Base-by-base conservation (phyloP, 2,888 invertebrate genomes). In the Tinea pellionella region DNA sequence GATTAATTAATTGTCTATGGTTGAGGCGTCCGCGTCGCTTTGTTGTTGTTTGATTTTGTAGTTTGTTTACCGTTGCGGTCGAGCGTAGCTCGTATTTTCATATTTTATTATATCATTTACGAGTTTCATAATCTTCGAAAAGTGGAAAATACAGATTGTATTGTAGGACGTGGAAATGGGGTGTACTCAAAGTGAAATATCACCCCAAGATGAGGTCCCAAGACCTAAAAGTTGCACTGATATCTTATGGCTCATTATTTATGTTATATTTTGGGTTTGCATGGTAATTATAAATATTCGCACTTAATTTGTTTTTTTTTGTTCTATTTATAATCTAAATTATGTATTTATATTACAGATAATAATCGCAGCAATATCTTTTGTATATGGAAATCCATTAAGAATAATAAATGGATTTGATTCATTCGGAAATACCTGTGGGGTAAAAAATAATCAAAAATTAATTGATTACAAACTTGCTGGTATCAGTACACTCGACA, bases 351-450 rank as follows among this genome's bases (percentile, higher is more conserved):
- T 62, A 64, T 47, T 73, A 61, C 77, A 94, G 95, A 92, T 95
- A 68, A 89, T 94, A 65, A 91, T 96, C 65, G 95, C 95, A 30
- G 93, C 93, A 11, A 96, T 96, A 84, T 94, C 96, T 9, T 92
- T 95, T 73, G 94, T 95, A 0, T 95, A 94, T 75, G 96, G 96
- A 15, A 94, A 95, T 80, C 96, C 96, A 0, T 79, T 92, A 68
- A 89, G 96, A 64, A 89, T 97, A 47, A 92, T 96, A 63, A 95
- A 96, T 88, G 97, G 97, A 15, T 96, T 94, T 78, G 97, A 97
- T 77, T 96, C 96, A 61, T 97, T 96, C 86, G 97, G 97, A 8
- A 97, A 98, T 75, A 96, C 96, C 32, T 98, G 98, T 78, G 97
- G 97, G 13, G 92, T 94, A 19, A 91, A 91, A 68, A 87, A 84